These are phyloP conservation scores for Casuarius casuarius DNA, from an alignment of 2,113 vertebrate genomes.

Conservation along the genomic window DNA sequence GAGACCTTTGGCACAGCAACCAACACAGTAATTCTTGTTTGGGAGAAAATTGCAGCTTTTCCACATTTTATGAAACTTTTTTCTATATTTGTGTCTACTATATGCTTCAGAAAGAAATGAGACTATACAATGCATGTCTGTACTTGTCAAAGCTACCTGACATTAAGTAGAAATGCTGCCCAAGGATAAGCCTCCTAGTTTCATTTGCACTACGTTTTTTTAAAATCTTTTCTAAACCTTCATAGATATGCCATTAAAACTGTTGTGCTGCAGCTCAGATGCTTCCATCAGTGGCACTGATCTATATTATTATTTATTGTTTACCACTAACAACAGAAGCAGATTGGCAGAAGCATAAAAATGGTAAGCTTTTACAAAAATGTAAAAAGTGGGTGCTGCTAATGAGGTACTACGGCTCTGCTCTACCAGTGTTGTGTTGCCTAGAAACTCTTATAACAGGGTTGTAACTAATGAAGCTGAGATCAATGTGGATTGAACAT, in stretches of 20 bases:
- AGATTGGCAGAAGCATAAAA: neutral
- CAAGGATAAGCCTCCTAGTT: neutral
- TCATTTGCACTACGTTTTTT: neutral
- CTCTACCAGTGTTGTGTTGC: neutral
- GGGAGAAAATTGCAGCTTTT: neutral
- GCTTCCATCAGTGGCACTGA: neutral
- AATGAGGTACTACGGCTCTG: neutral
- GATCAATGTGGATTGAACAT: neutral
- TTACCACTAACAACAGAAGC: neutral
- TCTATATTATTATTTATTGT: neutral
- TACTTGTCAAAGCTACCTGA: neutral
- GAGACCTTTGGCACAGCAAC: neutral
- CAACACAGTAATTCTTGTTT: accelerated
- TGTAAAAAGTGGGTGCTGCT: neutral
- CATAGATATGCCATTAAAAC: accelerated
- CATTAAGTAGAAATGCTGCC: neutral
- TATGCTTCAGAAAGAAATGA: neutral
- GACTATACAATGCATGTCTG: neutral
- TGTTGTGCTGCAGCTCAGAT: neutral
- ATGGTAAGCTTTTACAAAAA: neutral
- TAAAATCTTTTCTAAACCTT: neutral
- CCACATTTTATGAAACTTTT: neutral
- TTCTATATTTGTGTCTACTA: neutral
- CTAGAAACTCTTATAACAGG: conserved; percentile 5
- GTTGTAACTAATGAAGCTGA: neutral